A percentile compares a stretch with the other conserved stretches of the same genome.
Evolutionary conservation across 1,140 invertebrate genomes (phyloP).

Genomic region (Zaprionus kolodkinae): DNA sequence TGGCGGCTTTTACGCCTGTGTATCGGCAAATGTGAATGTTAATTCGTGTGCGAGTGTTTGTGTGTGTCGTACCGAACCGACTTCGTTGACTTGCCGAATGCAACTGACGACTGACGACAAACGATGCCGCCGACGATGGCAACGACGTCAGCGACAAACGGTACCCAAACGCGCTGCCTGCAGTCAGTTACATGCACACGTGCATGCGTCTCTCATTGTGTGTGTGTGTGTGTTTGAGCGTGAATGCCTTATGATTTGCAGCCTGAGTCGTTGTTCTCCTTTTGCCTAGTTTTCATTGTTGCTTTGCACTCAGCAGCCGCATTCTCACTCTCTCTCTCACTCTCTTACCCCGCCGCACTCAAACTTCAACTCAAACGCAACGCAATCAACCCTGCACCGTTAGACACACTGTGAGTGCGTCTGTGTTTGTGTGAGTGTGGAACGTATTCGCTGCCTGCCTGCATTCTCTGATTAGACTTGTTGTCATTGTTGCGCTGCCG

Average conservation of each 20-base stretch:
- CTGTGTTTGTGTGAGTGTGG: slow-evolving; percentile 30
- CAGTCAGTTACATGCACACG: slow-evolving; percentile 14
- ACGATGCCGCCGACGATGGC: slow-evolving; percentile 21
- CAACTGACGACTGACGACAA: slow-evolving; percentile 47
- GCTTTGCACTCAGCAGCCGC: slow-evolving; percentile 34
- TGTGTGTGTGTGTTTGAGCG: slow-evolving; percentile 23
- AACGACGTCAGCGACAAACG: slow-evolving; percentile 36
- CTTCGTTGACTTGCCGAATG: slow-evolving; percentile 68
- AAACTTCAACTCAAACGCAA: slow-evolving; percentile 33
- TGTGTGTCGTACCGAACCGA: slow-evolving; percentile 34
- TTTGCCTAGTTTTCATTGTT: slow-evolving; percentile 50
- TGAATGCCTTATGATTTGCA: slow-evolving; percentile 50
- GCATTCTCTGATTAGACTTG: slow-evolving; percentile 55
- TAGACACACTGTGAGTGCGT: slow-evolving; percentile 22
- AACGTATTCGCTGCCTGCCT: slow-evolving; percentile 47
- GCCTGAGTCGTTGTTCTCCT: slow-evolving; percentile 9
- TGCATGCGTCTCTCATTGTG: background rate
- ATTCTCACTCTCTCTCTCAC: slow-evolving; percentile 18
- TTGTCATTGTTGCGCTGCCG: slow-evolving; percentile 37
- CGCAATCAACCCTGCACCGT: slow-evolving; percentile 53
- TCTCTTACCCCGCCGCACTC: slow-evolving; percentile 24
- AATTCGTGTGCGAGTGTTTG: background rate
- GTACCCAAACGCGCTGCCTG: slow-evolving; percentile 17
- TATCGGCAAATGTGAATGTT: slow-evolving; percentile 26
- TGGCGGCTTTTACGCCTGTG: background rate